A percentile compares a stretch with the other conserved stretches of the same genome.
Conservation (phyloP, 37 sponge, comb jelly and placozoan genomes). For the Hormiphora californensis region DNA sequence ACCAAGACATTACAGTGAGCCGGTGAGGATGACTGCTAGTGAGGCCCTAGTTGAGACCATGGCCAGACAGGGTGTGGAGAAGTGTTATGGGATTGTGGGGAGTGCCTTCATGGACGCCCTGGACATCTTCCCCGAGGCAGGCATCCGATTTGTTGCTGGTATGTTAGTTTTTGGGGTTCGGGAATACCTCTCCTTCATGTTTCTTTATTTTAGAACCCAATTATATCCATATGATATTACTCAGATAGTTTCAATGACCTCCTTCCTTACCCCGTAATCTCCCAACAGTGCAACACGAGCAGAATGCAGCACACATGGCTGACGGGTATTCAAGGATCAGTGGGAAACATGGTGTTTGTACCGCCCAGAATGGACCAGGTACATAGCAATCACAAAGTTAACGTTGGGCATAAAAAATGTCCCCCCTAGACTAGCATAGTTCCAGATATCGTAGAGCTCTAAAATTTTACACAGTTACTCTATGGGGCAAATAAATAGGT, state of each 20-base stretch:
- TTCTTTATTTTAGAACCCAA: too few species aligned
- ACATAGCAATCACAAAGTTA: not conserved
- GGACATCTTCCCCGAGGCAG: slow-evolving; percentile 34
- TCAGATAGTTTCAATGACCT: too few species aligned
- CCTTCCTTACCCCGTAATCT: too few species aligned
- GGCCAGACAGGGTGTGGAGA: not conserved
- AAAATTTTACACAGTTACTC: too few species aligned
- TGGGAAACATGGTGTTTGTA: slow-evolving; percentile 36
- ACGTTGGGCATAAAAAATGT: not conserved
- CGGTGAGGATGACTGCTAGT: slow-evolving; percentile 1
- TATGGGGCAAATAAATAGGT: too few species aligned
- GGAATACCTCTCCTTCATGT: too few species aligned
- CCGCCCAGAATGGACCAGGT: slow-evolving; percentile 28
- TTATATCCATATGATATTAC: too few species aligned
- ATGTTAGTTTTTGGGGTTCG: too few species aligned
- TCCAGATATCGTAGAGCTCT: too few species aligned
- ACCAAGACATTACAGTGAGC: not conserved
- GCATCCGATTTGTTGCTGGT: not conserved
- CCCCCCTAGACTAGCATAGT: too few species aligned
- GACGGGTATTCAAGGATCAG: slow-evolving; percentile 25
- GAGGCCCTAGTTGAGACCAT: slow-evolving; percentile 13
- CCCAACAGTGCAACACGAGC: slow-evolving; percentile 18
- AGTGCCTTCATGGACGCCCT: slow-evolving; percentile 38
- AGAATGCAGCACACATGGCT: slow-evolving; percentile 43
- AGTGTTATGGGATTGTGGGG: not conserved